Percentiles rank a stretch among this genome's conserved stretches.
These are phyloP conservation scores for Takifugu rubripes DNA, from an alignment of 2,797 vertebrate species.

Conservation along the genomic window DNA sequence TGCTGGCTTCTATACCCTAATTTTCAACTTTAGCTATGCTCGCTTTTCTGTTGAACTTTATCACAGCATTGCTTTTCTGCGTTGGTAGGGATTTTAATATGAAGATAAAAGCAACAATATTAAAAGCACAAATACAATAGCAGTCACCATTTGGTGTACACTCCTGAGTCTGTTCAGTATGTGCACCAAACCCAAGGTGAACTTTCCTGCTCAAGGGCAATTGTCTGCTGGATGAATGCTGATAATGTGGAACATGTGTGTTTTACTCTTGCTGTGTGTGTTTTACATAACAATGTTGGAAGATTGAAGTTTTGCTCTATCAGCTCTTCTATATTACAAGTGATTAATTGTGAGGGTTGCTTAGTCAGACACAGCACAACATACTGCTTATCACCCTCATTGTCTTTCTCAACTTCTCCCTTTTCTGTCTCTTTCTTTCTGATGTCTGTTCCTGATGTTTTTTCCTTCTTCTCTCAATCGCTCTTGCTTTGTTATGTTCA, in stretches of 20 bases:
- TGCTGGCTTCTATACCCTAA: constrained; percentile 5
- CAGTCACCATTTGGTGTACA: constrained; percentile 4
- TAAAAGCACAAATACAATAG: constrained; percentile 6
- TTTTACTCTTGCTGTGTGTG: constrained; percentile 17
- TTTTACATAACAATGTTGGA: constrained; percentile 28
- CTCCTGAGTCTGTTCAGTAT: constrained; percentile 15
- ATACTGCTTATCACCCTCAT: constrained; percentile 33
- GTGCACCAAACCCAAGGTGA: constrained; percentile 59
- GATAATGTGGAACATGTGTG: constrained; percentile 37
- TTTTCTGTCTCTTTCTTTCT: constrained; percentile 4
- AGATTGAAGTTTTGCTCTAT: constrained; percentile 7
- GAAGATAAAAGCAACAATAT: constrained; percentile 1
- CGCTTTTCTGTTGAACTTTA: background rate
- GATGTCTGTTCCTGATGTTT: constrained; percentile 1
- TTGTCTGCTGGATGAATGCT: constrained; percentile 52
- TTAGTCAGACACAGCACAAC: constrained; percentile 31
- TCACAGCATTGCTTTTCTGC: background rate
- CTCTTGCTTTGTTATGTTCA: background rate
- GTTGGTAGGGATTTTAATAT: constrained; percentile 19
- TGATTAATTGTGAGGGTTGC: too few species aligned
- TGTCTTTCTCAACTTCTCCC: constrained; percentile 44
- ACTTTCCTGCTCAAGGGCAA: constrained; percentile 42
- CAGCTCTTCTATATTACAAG: too few species aligned
- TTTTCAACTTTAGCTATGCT: background rate
- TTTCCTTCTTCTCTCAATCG: background rate